Conservation (phyloP, 2,888 invertebrate species). For the Campopleginae sp. region DNA sequence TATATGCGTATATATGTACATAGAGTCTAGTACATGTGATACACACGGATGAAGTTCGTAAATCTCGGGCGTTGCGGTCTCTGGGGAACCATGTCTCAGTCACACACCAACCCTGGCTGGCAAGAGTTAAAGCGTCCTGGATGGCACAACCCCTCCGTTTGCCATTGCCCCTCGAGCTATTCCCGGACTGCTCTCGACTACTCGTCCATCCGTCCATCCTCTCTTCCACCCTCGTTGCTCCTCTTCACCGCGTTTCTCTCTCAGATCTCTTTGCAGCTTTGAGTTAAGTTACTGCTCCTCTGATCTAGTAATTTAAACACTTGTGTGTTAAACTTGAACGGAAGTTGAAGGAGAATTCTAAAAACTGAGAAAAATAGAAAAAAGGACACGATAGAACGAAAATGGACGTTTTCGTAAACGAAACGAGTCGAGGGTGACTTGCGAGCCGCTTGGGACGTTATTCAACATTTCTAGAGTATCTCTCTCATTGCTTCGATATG, state of each 20-base stretch:
- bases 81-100: slow-evolving; percentile 83
- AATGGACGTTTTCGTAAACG: slow-evolving; percentile 26
- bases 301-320: slow-evolving; percentile 79
- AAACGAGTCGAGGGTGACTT: slow-evolving; percentile 16
- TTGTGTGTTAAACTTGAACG: slow-evolving; percentile 35
- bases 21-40: slow-evolving; percentile 60
- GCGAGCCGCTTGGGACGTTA: slow-evolving; percentile 13
- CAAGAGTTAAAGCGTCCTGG: slow-evolving; percentile 80
- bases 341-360: slow-evolving; percentile 14
- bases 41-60: slow-evolving; percentile 76
- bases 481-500: not conserved
- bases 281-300: slow-evolving; percentile 79
- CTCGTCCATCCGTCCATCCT: slow-evolving; percentile 17
- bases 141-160: slow-evolving; percentile 63
- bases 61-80: slow-evolving; percentile 79
- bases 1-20: not conserved
- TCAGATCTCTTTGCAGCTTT: slow-evolving; percentile 65
- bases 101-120: slow-evolving; percentile 80
- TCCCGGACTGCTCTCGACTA: slow-evolving; percentile 49
- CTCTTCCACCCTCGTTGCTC: not conserved
- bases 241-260: slow-evolving; percentile 26
- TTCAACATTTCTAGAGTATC: slow-evolving; percentile 25
- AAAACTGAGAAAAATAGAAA: not conserved
- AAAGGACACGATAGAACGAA: not conserved
- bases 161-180: slow-evolving; percentile 52